Conservation (phyloP, 2,797 vertebrate species). For the Rhabdophis nuchalis region DNA sequence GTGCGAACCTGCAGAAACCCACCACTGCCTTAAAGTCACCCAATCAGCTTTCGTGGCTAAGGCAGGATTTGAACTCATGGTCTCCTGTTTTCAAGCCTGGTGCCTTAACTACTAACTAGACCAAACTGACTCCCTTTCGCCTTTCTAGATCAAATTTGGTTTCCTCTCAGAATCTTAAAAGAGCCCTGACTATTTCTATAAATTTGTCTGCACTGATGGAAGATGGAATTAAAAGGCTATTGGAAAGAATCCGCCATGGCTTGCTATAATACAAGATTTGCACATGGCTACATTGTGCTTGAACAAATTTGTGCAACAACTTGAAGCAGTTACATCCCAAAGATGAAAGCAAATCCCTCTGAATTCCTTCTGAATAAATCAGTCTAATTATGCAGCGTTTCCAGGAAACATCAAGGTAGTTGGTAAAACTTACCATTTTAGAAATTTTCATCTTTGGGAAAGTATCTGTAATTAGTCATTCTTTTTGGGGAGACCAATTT, state of each 20-base stretch:
- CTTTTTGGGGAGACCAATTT: conserved; percentile 3
- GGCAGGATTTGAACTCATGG: not conserved
- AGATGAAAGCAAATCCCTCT: conserved; percentile 21
- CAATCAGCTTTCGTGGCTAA: not conserved
- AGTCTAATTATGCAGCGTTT: not conserved
- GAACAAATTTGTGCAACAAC: not conserved
- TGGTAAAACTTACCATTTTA: too few relatives aligned
- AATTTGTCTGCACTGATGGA: not conserved
- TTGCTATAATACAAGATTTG: not conserved
- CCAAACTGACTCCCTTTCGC: not conserved
- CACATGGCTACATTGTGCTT: not conserved
- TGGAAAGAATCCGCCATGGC: not conserved
- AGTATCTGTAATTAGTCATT: conserved; percentile 14
- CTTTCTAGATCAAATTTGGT: not conserved
- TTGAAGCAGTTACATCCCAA: conserved; percentile 2
- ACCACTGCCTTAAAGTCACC: not conserved
- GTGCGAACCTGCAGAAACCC: too few relatives aligned
- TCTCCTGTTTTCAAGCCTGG: not conserved
- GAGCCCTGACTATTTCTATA: not conserved
- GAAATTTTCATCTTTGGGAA: not conserved
- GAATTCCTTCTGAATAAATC: not conserved
- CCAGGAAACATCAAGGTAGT: conserved; percentile 4
- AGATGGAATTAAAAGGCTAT: not conserved
- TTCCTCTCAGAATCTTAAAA: not conserved
- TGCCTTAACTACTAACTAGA: not conserved